Percentiles rank a stretch among this genome's conserved stretches.
Evolutionary conservation across 2,888 invertebrate species (phyloP).

Genomic region (Andricus curvator): DNA sequence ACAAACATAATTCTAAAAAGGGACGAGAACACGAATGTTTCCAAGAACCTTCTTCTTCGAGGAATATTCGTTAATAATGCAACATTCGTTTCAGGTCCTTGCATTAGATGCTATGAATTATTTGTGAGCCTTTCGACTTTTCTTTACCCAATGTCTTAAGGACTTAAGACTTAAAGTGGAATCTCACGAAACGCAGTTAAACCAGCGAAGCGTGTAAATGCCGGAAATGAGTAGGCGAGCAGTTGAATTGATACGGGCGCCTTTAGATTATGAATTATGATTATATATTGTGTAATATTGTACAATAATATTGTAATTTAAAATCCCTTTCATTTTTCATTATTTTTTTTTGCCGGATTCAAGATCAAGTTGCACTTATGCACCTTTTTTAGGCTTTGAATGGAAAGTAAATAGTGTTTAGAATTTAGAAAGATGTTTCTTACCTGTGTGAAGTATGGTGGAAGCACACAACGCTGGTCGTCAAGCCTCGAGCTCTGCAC

Average conservation of each 20-base stretch:
- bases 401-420: slow-evolving; percentile 2
- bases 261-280: background rate
- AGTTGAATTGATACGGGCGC: slow-evolving; percentile 12
- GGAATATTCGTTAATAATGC: slow-evolving; percentile 4
- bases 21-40: background rate
- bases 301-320: background rate
- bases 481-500: slow-evolving; percentile 97
- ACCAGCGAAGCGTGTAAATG: slow-evolving; percentile 35
- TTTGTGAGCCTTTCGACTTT: slow-evolving; percentile 28
- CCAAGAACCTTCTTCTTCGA: background rate
- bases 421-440: slow-evolving; percentile 62
- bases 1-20: background rate
- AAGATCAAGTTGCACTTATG: background rate
- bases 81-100: slow-evolving; percentile 27
- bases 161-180: slow-evolving; percentile 36
- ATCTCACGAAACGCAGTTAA: slow-evolving; percentile 31
- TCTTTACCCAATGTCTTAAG: slow-evolving; percentile 19
- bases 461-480: slow-evolving; percentile 97
- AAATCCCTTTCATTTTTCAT: background rate
- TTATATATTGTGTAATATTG: slow-evolving; percentile 1
- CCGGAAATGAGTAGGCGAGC: slow-evolving; percentile 36
- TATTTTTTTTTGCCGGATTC: background rate
- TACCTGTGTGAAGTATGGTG: slow-evolving; percentile 94
- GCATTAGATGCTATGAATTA: slow-evolving; percentile 25
- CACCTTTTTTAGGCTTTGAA: background rate